Conservation (phyloP, 64 coral and sea anemone genomes). For the Montipora sp. region DNA sequence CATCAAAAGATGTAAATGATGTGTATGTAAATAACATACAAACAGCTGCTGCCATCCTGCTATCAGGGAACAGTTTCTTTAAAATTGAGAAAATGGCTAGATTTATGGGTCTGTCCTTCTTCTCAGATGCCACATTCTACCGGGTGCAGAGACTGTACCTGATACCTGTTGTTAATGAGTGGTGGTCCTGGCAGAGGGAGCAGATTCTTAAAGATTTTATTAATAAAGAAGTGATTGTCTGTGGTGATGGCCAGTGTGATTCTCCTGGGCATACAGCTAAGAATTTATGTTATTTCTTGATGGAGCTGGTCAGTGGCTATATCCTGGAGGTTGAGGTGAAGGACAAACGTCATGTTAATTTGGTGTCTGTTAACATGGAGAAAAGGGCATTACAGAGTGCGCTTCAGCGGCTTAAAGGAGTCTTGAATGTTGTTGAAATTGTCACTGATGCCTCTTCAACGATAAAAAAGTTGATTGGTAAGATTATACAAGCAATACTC, state of each 20-base stretch:
- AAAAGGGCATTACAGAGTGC: constrained; percentile 9
- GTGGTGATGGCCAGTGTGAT: constrained; percentile 45
- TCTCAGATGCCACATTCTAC: constrained; percentile 1
- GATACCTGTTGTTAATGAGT: not conserved
- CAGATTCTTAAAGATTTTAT: not conserved
- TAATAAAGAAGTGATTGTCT: not conserved
- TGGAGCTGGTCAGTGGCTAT: constrained; percentile 5
- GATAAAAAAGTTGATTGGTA: constrained; percentile 34
- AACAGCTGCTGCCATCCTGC: not conserved
- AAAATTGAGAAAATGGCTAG: constrained; percentile 7
- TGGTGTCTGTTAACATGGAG: constrained; percentile 36
- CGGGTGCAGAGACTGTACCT: constrained; percentile 28
- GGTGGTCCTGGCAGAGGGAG: not conserved
- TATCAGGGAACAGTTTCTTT: constrained; percentile 24
- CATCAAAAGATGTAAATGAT: constrained; percentile 18
- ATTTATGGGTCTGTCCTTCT: not conserved
- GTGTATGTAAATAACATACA: constrained; percentile 8
- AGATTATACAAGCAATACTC: not conserved
- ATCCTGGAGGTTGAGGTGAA: constrained; percentile 28
- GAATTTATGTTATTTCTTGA: constrained; percentile 17
- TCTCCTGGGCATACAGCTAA: constrained; percentile 23
- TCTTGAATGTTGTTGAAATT: too few relatives aligned
- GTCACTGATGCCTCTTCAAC: not conserved
- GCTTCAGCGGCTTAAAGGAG: not conserved
- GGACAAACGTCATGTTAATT: constrained; percentile 32